Evolutionary conservation across 2,797 vertebrate genomes (phyloP).

Genomic region (Arrhamphus sclerolepis): DNA sequence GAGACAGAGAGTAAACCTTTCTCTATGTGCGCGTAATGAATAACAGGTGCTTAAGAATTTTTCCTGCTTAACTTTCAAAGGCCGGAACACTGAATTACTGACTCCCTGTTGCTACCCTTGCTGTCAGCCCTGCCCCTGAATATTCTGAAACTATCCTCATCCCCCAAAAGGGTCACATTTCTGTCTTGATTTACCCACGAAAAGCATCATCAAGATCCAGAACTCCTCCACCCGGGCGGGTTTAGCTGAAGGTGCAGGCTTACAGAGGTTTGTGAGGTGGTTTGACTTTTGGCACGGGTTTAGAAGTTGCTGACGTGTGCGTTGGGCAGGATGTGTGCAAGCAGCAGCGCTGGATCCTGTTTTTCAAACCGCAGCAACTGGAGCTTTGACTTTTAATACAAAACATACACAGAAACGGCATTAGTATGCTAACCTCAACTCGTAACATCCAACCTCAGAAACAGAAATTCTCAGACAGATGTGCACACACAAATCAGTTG

Average conservation of each 20-base stretch:
- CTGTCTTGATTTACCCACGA: constrained; percentile 44
- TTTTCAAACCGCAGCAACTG: constrained; percentile 74
- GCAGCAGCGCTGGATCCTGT: constrained; percentile 77
- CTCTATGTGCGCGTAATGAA: constrained; percentile 25
- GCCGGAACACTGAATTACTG: background rate
- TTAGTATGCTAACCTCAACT: constrained; percentile 57
- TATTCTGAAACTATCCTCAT: constrained; percentile 30
- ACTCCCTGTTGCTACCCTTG: constrained; percentile 22
- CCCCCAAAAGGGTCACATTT: constrained; percentile 24
- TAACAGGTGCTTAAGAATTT: constrained; percentile 32
- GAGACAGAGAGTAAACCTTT: constrained; percentile 13
- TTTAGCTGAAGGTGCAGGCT: constrained; percentile 64
- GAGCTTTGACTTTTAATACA: constrained; percentile 64
- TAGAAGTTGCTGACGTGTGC: constrained; percentile 77
- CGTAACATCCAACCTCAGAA: constrained; percentile 40
- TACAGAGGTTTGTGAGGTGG: constrained; percentile 64
- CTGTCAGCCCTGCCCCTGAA: constrained; percentile 13
- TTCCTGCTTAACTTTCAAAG: constrained; percentile 36
- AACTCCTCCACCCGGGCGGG: constrained; percentile 53
- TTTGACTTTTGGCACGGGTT: constrained; percentile 73
- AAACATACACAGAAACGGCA: constrained; percentile 52
- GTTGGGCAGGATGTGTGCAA: constrained; percentile 80
- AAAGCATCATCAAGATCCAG: constrained; percentile 46
- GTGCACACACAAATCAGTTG: constrained; percentile 8
- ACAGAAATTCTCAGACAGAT: constrained; percentile 23